Base-by-base conservation (phyloP, 2,888 invertebrate species). In the Malthinus flaveolus region DNA sequence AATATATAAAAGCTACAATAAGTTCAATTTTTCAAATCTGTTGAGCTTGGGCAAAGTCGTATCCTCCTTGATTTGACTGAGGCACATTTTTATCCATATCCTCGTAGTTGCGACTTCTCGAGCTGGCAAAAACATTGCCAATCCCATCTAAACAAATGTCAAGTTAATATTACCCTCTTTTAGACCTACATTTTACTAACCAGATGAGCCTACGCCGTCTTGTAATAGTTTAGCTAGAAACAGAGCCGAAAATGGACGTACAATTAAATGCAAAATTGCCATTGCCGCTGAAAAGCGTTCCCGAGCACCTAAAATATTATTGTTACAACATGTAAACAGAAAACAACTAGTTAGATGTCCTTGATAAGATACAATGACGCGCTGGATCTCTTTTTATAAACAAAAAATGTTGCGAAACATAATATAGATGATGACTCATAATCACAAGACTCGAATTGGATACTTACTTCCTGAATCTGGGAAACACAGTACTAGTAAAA, bases 221-320 rank as follows among this genome's bases (percentile, higher is more conserved):
- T 59, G 59, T 10, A 59, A 36, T 11, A 62, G 9, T 37, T 62
- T 62, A 8, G 46, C 59, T 34, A 62, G 49, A 46, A 35, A 59
- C 34, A 62, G 23, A 9, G 39, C 35, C 8, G 62, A 35, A 33
- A 62, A 52, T 3, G 62, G 62, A 12, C 62, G 46, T 8, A 44
- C 23, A 15, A 62, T 46, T 13, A 62, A 13, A 13, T 62, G 62
- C 23, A 62, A 35, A 31, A 62, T 62, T 8, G 59, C 59, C 15
- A 62, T 47, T 42, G 62, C 62, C n/a, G 49, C 59, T 9, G 59
- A 62, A 53, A 62, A 62, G 12, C 59, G 32, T 32, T 59, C 62
- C 5, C 56, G 48, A 32, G 56, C 59, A 32, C 3, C 62, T 62
- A n/a, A 34, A 51, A 56, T 39, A 12, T 13, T 13, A 15, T 11